Conservation (phyloP, 1,140 invertebrate species). For the Drosophila sucinea region DNA sequence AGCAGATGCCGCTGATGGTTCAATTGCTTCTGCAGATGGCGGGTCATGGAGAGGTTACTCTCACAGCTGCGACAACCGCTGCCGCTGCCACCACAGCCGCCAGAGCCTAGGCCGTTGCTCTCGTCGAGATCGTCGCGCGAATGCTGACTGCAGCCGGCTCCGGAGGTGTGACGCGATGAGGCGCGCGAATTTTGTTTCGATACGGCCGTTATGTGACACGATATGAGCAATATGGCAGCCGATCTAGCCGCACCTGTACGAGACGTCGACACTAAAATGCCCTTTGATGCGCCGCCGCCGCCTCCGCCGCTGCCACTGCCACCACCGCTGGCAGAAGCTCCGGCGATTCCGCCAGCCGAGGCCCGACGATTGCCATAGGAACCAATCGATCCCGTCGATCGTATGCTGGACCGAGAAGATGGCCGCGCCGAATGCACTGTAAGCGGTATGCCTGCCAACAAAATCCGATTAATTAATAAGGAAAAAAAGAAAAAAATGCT, state of each 20-base stretch:
- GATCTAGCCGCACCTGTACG: conserved; percentile 94
- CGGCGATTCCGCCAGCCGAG: conserved; percentile 85
- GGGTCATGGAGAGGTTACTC: conserved; percentile 81
- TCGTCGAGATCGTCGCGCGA: conserved; percentile 80
- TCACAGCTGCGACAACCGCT: conserved; percentile 80
- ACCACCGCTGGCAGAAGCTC: conserved; percentile 61
- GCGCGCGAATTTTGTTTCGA: conserved; percentile 78
- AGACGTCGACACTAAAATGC: conserved; percentile 88
- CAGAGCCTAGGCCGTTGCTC: conserved; percentile 45
- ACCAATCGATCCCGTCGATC: conserved; percentile 86
- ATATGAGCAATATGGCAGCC: conserved; percentile 95
- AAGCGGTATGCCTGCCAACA: conserved; percentile 85
- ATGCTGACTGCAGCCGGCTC: conserved; percentile 80
- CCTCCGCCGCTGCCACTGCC: conserved; percentile 17
- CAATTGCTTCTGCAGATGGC: conserved; percentile 82
- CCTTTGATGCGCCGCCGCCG: conserved; percentile 77
- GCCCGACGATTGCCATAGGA: conserved; percentile 85
- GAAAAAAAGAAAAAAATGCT: neutral
- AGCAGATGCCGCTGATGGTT: conserved; percentile 82
- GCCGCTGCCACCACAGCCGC: conserved; percentile 38
- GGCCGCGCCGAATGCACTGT: conserved; percentile 86
- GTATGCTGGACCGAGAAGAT: conserved; percentile 88
- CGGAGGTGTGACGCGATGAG: conserved; percentile 78
- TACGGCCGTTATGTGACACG: conserved; percentile 88
- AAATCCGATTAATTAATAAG: conserved; percentile 24